Base-by-base conservation (phyloP, 2,888 invertebrate species). In the Microplitis manilae region DNA sequence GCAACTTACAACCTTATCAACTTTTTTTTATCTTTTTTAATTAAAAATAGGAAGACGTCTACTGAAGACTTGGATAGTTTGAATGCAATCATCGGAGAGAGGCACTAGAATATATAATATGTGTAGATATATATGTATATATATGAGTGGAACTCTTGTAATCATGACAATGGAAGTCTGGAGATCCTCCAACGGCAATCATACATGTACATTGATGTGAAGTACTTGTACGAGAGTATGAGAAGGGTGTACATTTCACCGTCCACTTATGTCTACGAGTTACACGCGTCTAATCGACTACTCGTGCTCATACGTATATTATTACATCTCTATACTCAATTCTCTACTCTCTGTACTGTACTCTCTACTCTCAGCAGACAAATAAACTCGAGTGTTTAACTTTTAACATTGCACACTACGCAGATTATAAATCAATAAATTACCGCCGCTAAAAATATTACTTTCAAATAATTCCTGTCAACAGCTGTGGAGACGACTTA, bases 311-410 rank as follows among this genome's bases (percentile, higher is more conserved):
- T 50, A 50, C 50, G 50, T 50, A 50, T 50, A 50, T 50, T 50
- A 50, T 50, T 50, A 50, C 50, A 50, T 50, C 50, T 50, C 50
- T 50, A 50, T 50, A 50, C 50, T 50, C 50, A 13, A 50, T 50
- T 50, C 50, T 50, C 50, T 50, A 50, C 13, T 50, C 50, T 50
- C 50, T 13, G 13, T 50, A 50, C 50, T 50, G 9, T 50, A 50
- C 50, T 13, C 50, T 50, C 13, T 50, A 50, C 50, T 13, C 9
- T 13, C 50, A 13, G 13, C 50, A 50, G 50, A 50, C 50, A 50
- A 50, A 50, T 50, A 50, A 50, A 50, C 50, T 50, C 50, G 50
- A 50, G 50, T 50, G 50, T 50, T 50, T 50, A 50, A 50, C 50
- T 50, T 50, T 50, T 50, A 50, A 50, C 50, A 50, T 50, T 50